Percentiles rank a stretch among this genome's conserved stretches.
These are phyloP conservation scores for Centropyge bicolor DNA, from an alignment of 2,797 vertebrate genomes.

Conservation along the genomic window DNA sequence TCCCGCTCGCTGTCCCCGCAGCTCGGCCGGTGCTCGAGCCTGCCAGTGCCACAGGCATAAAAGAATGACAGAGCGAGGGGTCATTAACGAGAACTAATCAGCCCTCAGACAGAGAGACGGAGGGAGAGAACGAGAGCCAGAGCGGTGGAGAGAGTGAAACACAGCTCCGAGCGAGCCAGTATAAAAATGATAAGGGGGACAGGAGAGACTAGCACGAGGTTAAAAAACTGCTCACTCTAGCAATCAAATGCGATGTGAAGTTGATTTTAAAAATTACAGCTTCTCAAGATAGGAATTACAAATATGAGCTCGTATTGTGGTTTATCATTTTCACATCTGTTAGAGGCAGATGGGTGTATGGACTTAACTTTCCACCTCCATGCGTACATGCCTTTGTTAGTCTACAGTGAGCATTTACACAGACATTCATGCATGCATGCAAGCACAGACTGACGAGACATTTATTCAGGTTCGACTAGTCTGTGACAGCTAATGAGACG, in stretches of 20 bases:
- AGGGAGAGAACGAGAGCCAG: conserved; percentile 26
- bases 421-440: background rate
- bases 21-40: conserved; percentile 44
- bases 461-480: conserved; percentile 48
- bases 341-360: conserved; percentile 14
- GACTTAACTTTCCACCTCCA: conserved; percentile 21
- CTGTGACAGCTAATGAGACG: conserved; percentile 59
- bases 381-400: conserved; percentile 22
- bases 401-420: conserved; percentile 20
- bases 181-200: conserved; percentile 30
- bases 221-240: conserved; percentile 35
- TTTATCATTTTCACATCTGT: conserved; percentile 30
- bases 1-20: conserved; percentile 29
- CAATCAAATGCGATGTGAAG: conserved; percentile 18
- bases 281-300: conserved; percentile 18
- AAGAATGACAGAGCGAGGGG: conserved; percentile 71
- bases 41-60: conserved; percentile 66
- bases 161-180: conserved; percentile 31
- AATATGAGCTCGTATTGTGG: background rate
- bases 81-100: conserved; percentile 79
- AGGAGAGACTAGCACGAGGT: conserved; percentile 9
- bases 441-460: conserved; percentile 38
- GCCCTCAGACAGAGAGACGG: conserved; percentile 56
- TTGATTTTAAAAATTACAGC: conserved; percentile 22
- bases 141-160: conserved; percentile 42